Conservation (phyloP, 2,797 vertebrate genomes). For the Spatula versicolor region DNA sequence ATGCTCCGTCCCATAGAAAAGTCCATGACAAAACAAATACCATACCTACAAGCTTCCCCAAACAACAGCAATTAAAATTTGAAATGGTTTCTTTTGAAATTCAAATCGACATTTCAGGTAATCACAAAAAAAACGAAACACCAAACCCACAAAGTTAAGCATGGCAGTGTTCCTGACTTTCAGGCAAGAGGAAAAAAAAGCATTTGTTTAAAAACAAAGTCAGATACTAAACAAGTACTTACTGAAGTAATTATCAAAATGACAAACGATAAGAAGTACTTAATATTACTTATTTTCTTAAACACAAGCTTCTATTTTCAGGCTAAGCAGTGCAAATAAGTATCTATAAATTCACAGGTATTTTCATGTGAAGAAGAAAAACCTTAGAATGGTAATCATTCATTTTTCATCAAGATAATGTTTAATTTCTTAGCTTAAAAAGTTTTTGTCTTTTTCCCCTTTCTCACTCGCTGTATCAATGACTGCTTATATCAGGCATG, state of each 20-base stretch:
- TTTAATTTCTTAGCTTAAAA: neutral
- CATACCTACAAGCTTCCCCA: neutral
- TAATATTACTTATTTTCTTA: neutral
- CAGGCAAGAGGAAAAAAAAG: rapidly evolving
- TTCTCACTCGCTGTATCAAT: neutral
- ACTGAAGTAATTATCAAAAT: neutral
- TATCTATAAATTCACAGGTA: neutral
- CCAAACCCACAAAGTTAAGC: neutral
- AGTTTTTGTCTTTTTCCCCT: neutral
- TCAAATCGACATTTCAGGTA: neutral
- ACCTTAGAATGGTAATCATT: neutral
- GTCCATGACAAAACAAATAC: neutral
- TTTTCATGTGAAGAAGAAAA: neutral
- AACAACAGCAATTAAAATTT: neutral
- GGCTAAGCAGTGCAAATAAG: neutral
- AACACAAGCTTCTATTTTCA: neutral
- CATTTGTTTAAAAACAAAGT: neutral
- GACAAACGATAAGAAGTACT: neutral
- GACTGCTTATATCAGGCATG: neutral
- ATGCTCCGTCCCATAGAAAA: neutral
- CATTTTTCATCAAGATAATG: neutral
- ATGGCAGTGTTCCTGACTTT: neutral
- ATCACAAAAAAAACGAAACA: neutral
- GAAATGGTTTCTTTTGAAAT: neutral
- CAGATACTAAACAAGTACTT: neutral